phyloP scores from a whole-genome alignment of 2,113 vertebrate species.

The Tetrao urogallus region DNA sequence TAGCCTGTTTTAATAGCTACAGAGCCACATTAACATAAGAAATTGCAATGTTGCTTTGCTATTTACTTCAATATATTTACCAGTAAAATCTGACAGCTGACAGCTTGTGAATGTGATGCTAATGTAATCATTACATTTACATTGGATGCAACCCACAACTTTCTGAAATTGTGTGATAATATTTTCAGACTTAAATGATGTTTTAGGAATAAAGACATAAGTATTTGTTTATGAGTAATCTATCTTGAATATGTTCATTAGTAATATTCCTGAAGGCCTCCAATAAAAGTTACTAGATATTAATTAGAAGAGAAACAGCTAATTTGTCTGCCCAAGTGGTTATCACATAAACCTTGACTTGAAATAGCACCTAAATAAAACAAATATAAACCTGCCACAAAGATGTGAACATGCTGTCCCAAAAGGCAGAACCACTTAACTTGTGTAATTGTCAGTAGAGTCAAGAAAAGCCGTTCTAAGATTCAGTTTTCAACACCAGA shows the following conservation, averaged over 20 bases:
- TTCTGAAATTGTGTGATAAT: slow-evolving; percentile 35
- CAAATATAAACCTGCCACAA: slow-evolving; percentile 65
- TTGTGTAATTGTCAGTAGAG: slow-evolving; percentile 63
- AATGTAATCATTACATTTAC: slow-evolving; percentile 71
- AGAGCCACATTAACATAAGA: slow-evolving; percentile 67
- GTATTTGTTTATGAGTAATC: slow-evolving; percentile 65
- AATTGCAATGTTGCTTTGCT: slow-evolving; percentile 59
- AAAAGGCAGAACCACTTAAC: slow-evolving; percentile 59
- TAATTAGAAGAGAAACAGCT: slow-evolving; percentile 73
- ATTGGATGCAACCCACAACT: slow-evolving; percentile 40
- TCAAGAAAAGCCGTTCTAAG: slow-evolving; percentile 68
- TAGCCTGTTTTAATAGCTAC: slow-evolving; percentile 67
- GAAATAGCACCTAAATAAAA: slow-evolving; percentile 73
- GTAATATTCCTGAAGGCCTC: slow-evolving; percentile 57
- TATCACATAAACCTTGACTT: slow-evolving; percentile 60
- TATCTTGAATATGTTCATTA: slow-evolving; percentile 66
- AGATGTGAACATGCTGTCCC: slow-evolving; percentile 41
- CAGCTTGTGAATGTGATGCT: slow-evolving; percentile 60
- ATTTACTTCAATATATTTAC: slow-evolving; percentile 62
- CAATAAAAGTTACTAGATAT: slow-evolving; percentile 65
- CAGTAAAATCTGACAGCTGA: slow-evolving; percentile 73
- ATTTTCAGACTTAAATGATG: slow-evolving; percentile 64
- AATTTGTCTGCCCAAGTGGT: slow-evolving; percentile 60
- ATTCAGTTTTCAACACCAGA: slow-evolving; percentile 69
- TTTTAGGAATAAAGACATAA: slow-evolving; percentile 66